Conservation (phyloP, 2,888 invertebrate genomes). For the Ariolimax columbianus region DNA sequence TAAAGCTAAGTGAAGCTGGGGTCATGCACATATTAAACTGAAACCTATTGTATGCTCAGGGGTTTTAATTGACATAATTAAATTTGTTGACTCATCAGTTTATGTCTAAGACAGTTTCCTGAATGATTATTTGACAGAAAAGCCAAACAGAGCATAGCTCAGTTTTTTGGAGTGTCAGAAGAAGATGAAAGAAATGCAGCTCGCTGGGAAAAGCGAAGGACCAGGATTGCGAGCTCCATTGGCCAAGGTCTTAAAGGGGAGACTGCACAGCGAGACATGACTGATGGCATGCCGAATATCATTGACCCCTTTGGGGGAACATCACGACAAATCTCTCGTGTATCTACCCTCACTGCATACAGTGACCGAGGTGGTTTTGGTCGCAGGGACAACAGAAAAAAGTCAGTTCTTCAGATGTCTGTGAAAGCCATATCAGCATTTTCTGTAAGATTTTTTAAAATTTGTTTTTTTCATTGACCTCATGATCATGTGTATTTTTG, state of each 20-base stretch:
- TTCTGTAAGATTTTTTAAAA: conserved; percentile 82
- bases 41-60: no score
- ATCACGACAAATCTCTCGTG: conserved; percentile 58
- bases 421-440: conserved; percentile 88
- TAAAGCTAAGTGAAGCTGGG: no score
- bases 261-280: conserved; percentile 52
- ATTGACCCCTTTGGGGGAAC: conserved; percentile 65
- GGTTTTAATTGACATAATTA: no score
- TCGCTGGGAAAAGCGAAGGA: conserved; percentile 87
- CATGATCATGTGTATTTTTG: background rate
- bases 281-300: conserved; percentile 61
- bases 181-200: conserved; percentile 83
- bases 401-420: conserved; percentile 90
- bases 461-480: background rate
- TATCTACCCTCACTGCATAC: conserved; percentile 68
- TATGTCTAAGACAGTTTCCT: background rate
- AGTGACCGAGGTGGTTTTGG: conserved; percentile 52
- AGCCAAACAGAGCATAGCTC: conserved; percentile 88
- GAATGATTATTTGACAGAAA: conserved; percentile 79
- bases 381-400: conserved; percentile 75
- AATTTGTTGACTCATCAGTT: no score
- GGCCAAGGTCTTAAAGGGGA: conserved; percentile 63
- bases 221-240: conserved; percentile 64
- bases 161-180: conserved; percentile 91
- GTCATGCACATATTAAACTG: no score